Percentiles rank a stretch among this genome's conserved stretches.
phyloP scores from a whole-genome alignment of 1,140 invertebrate species.

The Anagrus nilaparvatae region DNA sequence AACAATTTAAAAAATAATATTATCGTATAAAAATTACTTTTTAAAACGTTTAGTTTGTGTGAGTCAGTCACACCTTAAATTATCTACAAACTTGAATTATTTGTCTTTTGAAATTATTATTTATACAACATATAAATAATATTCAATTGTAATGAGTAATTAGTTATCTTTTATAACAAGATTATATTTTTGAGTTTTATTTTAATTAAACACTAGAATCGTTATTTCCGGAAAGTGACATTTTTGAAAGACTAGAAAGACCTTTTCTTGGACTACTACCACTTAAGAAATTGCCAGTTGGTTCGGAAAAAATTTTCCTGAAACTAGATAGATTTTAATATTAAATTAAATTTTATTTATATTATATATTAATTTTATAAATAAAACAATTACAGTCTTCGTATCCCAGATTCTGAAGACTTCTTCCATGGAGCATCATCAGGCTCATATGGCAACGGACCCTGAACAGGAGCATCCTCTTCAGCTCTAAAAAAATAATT shows the following conservation, averaged over 20 bases:
- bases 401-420: slow-evolving; percentile 71
- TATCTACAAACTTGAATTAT: no score
- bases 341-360: no score
- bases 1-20: no score
- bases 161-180: no score
- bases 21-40: no score
- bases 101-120: no score
- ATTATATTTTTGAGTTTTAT: no score
- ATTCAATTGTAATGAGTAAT: no score
- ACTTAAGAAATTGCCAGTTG: slow-evolving; percentile 45
- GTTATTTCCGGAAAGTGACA: slow-evolving; percentile 51
- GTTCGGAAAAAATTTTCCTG: slow-evolving; percentile 58
- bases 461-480: slow-evolving; percentile 81
- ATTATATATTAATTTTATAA: neutral
- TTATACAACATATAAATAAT: no score
- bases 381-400: slow-evolving; percentile 81
- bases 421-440: slow-evolving; percentile 90
- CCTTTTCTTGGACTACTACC: slow-evolving; percentile 57
- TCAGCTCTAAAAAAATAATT: slow-evolving; percentile 38
- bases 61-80: no score
- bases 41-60: no score
- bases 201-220: no score
- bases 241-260: slow-evolving; percentile 60
- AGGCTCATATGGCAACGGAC: slow-evolving; percentile 89
- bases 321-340: slow-evolving; percentile 44